phyloP scores from a whole-genome alignment of 37 sponge, comb jelly and placozoan species.

The Oscarella lobularis region DNA sequence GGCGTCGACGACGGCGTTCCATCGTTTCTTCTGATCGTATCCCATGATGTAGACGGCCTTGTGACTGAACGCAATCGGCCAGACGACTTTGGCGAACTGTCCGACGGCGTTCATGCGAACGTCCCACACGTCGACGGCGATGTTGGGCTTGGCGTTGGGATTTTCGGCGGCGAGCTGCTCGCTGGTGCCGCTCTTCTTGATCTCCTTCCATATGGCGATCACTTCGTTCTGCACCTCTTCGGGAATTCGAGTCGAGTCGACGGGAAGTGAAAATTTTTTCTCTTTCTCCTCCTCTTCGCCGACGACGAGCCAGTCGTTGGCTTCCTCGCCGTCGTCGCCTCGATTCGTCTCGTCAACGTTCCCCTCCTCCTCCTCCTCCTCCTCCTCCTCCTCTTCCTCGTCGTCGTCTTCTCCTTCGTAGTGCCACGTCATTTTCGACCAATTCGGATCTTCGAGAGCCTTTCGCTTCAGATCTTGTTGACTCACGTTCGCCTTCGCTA shows the following conservation, averaged over 20 bases:
- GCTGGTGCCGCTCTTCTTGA: not conserved
- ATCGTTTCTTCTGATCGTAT: not conserved
- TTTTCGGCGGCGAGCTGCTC: not conserved
- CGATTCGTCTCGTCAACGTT: not conserved
- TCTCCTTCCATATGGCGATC: not conserved
- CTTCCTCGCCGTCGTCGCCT: no score
- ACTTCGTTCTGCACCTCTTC: not conserved
- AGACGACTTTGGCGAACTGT: not conserved
- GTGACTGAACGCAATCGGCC: not conserved
- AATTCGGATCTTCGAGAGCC: not conserved
- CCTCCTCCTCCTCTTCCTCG: not conserved
- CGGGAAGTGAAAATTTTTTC: not conserved
- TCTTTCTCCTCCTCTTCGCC: not conserved
- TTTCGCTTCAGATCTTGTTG: not conserved
- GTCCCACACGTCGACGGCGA: not conserved
- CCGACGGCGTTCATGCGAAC: not conserved
- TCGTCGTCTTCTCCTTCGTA: not conserved
- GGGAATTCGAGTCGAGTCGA: not conserved
- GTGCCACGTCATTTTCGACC: no score
- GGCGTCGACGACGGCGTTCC: not conserved
- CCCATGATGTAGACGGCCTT: not conserved
- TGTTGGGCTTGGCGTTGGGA: not conserved
- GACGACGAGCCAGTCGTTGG: not conserved
- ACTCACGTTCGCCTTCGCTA: not conserved
- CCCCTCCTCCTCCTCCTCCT: not conserved